Evolutionary conservation across 2,113 vertebrate species (phyloP), one percentile per base, ranked within the genome.

Genomic region (Podarcis raffonei): DNA sequence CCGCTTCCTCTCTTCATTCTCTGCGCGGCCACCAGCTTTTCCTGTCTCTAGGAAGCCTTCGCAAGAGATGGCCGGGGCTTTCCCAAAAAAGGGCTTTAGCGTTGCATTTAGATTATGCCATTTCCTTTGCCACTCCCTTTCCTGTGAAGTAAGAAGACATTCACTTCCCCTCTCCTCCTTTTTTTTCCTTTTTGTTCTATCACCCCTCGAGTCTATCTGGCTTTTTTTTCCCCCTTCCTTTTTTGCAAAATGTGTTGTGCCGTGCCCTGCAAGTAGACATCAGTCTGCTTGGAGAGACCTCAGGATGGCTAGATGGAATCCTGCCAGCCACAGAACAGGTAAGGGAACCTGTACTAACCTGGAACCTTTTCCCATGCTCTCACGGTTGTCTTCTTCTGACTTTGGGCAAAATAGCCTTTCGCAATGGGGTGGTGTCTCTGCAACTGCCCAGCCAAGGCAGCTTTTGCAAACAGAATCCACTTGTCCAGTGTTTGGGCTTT

Each of bases 101-200:
- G 92, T 78, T 96, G 93, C 89, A 0, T 91, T 91, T 92, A 90
- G 89, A 90, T 75, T 94, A 93, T 95, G 94, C 95, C 95, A 95
- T 92, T 95, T 96, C 95, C 95, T 92, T 94, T 84, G 91, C 94
- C 95, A 94, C 95, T 93, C 95, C 95, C 94, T 95, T 96, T 96
- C 95, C 95, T 95, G 95, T 95, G 72, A 83, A 96, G 95, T 69
- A 89, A 83, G 22, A 94, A 89, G 92, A 94, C 87, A 87, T 92
- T 85, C 81, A 89, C 2, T 11, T 85, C 80, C 0, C 42, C 90
- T 94, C 92, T 93, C 75, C 92, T 89, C 30, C 6, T 22, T 92
- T 84, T 89, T 89, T 90, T 92, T 94, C 65, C 78, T 88, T 13
- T 30, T n/a, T 27, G 32, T 32, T 72, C 72, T 74, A 89, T 74